These are phyloP conservation scores for Zhuqinia jingwanae DNA, from an alignment of 2,888 invertebrate species.

Conservation along the genomic window DNA sequence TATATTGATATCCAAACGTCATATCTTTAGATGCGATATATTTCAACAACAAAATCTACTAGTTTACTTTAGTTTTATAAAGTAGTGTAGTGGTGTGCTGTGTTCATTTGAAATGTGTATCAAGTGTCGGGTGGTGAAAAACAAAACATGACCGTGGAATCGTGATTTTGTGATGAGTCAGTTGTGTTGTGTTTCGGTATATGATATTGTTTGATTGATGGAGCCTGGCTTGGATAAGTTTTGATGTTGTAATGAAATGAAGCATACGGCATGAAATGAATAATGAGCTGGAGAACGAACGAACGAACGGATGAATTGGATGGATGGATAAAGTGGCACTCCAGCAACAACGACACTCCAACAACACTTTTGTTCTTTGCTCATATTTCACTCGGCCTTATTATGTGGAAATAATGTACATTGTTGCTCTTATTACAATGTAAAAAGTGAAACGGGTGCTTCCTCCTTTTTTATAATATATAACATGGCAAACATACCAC, in stretches of 20 bases:
- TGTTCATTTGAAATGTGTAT: background rate
- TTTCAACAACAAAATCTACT: too few relatives aligned
- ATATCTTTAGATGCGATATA: background rate
- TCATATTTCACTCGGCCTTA: constrained; percentile 48
- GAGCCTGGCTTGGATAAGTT: background rate
- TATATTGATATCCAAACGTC: too few relatives aligned
- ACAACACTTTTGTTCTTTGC: constrained; percentile 24
- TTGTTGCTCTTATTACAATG: background rate
- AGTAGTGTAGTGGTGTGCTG: background rate
- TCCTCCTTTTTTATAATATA: background rate
- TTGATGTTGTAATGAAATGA: background rate
- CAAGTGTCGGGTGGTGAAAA: background rate
- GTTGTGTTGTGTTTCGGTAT: background rate
- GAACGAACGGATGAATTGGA: background rate
- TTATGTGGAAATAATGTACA: constrained; percentile 28
- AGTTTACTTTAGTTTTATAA: background rate
- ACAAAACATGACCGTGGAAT: background rate
- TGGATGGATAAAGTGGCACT: constrained; percentile 12
- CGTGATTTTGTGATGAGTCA: background rate
- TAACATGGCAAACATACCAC: background rate
- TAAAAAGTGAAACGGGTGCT: constrained; percentile 49
- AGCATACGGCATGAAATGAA: constrained; percentile 5
- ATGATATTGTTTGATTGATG: constrained; percentile 8
- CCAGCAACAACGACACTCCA: background rate
- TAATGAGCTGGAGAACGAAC: background rate